phyloP scores from a whole-genome alignment of 2,888 invertebrate species.

The Clivina fossor region DNA sequence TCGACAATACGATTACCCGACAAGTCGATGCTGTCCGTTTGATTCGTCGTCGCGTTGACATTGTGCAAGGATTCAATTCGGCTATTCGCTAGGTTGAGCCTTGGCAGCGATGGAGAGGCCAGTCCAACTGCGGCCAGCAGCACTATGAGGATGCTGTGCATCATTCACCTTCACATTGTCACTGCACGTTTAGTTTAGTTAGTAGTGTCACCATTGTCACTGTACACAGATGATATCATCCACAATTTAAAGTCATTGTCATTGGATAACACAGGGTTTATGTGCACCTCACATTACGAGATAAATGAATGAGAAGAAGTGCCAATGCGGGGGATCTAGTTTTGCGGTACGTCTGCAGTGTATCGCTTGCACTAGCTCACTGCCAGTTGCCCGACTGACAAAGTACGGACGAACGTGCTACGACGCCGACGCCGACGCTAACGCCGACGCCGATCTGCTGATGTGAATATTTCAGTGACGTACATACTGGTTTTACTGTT shows the following conservation, averaged over 20 bases:
- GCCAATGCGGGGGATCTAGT: no score
- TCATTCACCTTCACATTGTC: no score
- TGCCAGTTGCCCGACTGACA: slow-evolving; percentile 6
- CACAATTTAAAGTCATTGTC: no score
- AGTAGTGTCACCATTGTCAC: no score
- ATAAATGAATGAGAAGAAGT: no score
- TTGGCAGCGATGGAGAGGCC: slow-evolving; percentile 17
- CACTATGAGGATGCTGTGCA: slow-evolving; percentile 17
- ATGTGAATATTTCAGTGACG: no score
- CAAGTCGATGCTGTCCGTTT: slow-evolving; percentile 41
- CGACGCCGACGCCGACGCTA: background rate
- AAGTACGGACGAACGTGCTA: background rate
- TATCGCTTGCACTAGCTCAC: background rate
- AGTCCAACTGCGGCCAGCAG: slow-evolving; percentile 12
- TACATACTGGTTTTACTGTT: no score
- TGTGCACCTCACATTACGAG: no score
- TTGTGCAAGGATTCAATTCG: slow-evolving; percentile 8
- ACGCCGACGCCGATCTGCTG: slow-evolving; percentile 14
- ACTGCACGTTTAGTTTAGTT: no score
- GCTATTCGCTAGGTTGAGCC: slow-evolving; percentile 30
- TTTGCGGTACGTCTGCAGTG: background rate
- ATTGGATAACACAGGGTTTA: no score
- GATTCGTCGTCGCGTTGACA: slow-evolving; percentile 34
- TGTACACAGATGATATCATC: no score
- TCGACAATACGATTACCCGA: slow-evolving; percentile 43